Evolutionary conservation across 2,888 invertebrate species (phyloP).

Genomic region (Drosophila mayaguana): DNA sequence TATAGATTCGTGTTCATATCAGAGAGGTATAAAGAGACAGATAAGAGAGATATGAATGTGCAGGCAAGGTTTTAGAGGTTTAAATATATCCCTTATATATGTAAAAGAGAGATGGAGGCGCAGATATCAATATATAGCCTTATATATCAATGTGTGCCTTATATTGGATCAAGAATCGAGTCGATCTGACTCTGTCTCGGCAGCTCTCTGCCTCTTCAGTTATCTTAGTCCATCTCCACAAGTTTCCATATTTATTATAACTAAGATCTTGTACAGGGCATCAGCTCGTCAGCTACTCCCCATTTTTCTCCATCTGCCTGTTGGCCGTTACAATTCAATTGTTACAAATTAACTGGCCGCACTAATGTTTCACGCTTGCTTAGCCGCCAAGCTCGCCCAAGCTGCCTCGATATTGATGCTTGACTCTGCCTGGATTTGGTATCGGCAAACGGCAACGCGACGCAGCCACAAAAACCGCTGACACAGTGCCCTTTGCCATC

Average conservation of each 20-base stretch:
- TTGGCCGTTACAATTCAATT: slow-evolving; percentile 75
- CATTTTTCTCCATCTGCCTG: slow-evolving; percentile 22
- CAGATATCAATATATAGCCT: no score
- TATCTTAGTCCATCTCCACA: not conserved
- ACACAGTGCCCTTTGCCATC: slow-evolving; percentile 79
- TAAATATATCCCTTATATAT: no score
- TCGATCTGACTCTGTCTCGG: no score
- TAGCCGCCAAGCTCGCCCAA: slow-evolving; percentile 22
- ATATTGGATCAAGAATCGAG: no score
- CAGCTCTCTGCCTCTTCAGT: not conserved
- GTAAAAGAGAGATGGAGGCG: no score
- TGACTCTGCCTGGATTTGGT: slow-evolving; percentile 24
- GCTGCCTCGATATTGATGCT: slow-evolving; percentile 46
- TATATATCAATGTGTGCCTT: no score
- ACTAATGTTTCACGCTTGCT: slow-evolving; percentile 78
- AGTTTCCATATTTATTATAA: not conserved
- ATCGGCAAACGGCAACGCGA: slow-evolving; percentile 31
- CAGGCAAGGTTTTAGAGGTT: no score
- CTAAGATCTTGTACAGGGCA: not conserved
- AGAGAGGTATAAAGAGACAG: no score
- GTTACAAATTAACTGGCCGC: slow-evolving; percentile 74
- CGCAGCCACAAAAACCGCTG: slow-evolving; percentile 61
- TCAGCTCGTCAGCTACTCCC: not conserved
- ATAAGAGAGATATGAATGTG: no score
- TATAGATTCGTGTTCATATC: no score